These are phyloP conservation scores for Cataglyphis rosenhaueri DNA, from an alignment of 2,888 invertebrate species.

Conservation along the genomic window DNA sequence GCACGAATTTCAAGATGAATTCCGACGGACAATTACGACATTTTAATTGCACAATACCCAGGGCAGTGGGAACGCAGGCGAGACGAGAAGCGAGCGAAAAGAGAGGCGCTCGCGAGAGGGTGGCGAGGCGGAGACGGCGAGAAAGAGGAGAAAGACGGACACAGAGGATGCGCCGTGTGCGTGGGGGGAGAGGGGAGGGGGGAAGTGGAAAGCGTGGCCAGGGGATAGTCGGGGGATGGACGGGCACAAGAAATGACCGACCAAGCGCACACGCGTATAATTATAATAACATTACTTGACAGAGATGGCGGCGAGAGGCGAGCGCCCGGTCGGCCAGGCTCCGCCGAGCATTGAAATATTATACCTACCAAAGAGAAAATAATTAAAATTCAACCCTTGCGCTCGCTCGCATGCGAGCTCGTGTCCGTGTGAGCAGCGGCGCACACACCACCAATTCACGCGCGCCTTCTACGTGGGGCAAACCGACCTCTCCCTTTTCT, in stretches of 20 bases:
- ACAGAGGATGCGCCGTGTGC: conserved; percentile 61
- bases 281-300: conserved; percentile 86
- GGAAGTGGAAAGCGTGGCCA: not conserved
- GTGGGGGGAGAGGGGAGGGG: conserved; percentile 23
- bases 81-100: conserved; percentile 55
- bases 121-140: conserved; percentile 56
- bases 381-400: conserved; percentile 86
- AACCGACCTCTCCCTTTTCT: conserved; percentile 54
- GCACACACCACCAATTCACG: conserved; percentile 44
- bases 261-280: conserved; percentile 82
- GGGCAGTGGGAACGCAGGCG: conserved; percentile 56
- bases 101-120: conserved; percentile 58
- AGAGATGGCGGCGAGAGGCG: conserved; percentile 83
- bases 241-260: conserved; percentile 83
- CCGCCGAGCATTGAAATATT: conserved; percentile 85
- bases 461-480: conserved; percentile 37
- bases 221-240: conserved; percentile 67
- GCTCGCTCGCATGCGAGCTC: conserved; percentile 75
- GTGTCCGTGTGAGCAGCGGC: conserved; percentile 28
- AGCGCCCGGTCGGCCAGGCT: conserved; percentile 78
- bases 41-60: conserved; percentile 81
- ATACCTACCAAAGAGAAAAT: conserved; percentile 85
- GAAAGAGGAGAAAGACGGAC: conserved; percentile 69
- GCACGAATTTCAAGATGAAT: conserved; percentile 78
- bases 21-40: conserved; percentile 80